These are phyloP conservation scores for Actias luna DNA, from an alignment of 2,888 invertebrate genomes.

Conservation along the genomic window DNA sequence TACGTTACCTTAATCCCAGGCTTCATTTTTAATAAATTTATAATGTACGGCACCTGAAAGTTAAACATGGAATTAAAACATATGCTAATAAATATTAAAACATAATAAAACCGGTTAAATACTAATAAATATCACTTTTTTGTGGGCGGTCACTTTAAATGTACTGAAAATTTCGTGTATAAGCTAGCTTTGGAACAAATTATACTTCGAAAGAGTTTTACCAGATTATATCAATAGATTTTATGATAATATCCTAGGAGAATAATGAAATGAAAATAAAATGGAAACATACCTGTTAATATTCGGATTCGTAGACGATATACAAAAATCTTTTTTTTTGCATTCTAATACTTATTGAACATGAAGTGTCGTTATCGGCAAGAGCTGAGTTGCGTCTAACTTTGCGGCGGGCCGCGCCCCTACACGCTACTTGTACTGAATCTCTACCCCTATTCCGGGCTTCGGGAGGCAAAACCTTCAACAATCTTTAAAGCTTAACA, in stretches of 20 bases:
- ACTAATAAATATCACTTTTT: constrained; percentile 71
- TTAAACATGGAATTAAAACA: constrained; percentile 31
- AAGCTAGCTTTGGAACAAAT: constrained; percentile 35
- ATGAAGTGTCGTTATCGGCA: constrained; percentile 69
- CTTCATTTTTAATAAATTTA: constrained; percentile 13
- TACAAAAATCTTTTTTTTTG: constrained; percentile 22
- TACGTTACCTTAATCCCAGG: constrained; percentile 49
- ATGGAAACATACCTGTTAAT: constrained; percentile 11
- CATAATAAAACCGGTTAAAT: constrained; percentile 45
- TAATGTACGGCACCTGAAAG: constrained; percentile 44
- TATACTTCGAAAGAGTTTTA: constrained; percentile 61
- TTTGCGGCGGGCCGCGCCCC: constrained; percentile 82
- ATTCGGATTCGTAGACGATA: background rate
- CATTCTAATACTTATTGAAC: constrained; percentile 48
- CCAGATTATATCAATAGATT: constrained; percentile 50
- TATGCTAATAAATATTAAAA: constrained; percentile 23
- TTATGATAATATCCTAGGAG: background rate
- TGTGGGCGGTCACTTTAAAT: constrained; percentile 58
- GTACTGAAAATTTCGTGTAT: constrained; percentile 47
- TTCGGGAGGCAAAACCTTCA: constrained; percentile 60
- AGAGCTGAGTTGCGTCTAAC: constrained; percentile 80
- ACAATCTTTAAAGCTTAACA: constrained; percentile 43
- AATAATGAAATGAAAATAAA: background rate
- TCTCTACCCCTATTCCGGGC: constrained; percentile 81
- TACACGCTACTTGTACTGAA: constrained; percentile 81